A percentile compares a stretch with the other conserved stretches of the same genome.
phyloP scores from a whole-genome alignment of 2,888 invertebrate genomes.

The Heliconius erato region DNA sequence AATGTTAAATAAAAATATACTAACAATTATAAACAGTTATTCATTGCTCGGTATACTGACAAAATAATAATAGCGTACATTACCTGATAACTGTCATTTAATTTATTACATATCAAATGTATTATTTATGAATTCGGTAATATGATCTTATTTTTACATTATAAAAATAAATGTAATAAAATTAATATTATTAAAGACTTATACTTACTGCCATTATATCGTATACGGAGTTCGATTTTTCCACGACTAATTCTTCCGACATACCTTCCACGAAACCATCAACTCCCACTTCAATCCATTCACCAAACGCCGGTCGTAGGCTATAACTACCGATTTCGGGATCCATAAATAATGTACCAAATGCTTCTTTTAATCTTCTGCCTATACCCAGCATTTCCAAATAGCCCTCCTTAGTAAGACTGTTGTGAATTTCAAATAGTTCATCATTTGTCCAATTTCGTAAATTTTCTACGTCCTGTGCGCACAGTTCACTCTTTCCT shows the following conservation, averaged over 20 bases:
- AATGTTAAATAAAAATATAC: too few species aligned
- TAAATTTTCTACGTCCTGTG: conserved; percentile 77
- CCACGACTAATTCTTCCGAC: conserved; percentile 53
- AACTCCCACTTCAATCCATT: conserved; percentile 86
- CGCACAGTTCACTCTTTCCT: conserved; percentile 72
- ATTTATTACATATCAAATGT: not conserved
- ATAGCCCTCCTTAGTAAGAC: conserved; percentile 77
- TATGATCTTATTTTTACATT: not conserved
- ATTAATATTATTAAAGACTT: conserved; percentile 20
- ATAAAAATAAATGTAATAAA: not conserved
- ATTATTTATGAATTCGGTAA: not conserved
- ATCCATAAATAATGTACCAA: conserved; percentile 75
- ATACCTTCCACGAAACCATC: conserved; percentile 87
- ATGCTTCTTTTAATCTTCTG: conserved; percentile 69
- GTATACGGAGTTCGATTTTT: conserved; percentile 51
- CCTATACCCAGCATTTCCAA: conserved; percentile 88
- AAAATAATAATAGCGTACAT: not conserved
- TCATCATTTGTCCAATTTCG: conserved; percentile 65
- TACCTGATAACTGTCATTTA: not conserved
- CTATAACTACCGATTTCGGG: conserved; percentile 79
- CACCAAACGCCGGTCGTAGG: conserved; percentile 85
- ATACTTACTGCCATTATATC: conserved; percentile 59
- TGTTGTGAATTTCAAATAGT: conserved; percentile 63
- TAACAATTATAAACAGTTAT: too few species aligned
- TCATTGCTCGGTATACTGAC: not conserved